Conservation (phyloP, 2,888 invertebrate species). For the Tiliacea citrago region DNA sequence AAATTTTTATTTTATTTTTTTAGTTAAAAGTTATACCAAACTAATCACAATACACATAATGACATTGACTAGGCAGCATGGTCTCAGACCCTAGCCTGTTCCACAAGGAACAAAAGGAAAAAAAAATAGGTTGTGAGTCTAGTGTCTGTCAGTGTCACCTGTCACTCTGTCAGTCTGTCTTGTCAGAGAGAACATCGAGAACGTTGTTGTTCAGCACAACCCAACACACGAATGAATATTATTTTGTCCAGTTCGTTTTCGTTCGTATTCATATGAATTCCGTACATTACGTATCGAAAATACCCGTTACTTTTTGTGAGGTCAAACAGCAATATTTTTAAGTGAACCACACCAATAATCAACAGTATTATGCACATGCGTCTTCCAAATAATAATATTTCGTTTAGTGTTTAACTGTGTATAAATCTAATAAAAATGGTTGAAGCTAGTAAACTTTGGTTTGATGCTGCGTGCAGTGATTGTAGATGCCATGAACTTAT, state of each 20-base stretch:
- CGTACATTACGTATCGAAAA: constrained; percentile 2
- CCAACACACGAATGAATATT: constrained; percentile 14
- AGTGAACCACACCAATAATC: constrained; percentile 19
- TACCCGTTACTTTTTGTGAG: constrained; percentile 26
- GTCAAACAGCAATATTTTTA: constrained; percentile 24
- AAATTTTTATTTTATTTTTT: too few relatives aligned
- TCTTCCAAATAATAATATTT: constrained; percentile 33
- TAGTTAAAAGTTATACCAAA: too few relatives aligned
- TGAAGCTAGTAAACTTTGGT: constrained; percentile 88
- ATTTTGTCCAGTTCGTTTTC: constrained; percentile 4
- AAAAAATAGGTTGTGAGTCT: too few relatives aligned
- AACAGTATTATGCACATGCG: constrained; percentile 5
- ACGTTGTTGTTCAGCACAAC: constrained; percentile 10
- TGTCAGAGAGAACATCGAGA: too few relatives aligned
- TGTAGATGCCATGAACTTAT: constrained; percentile 83
- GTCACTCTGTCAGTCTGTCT: not conserved
- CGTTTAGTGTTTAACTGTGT: constrained; percentile 6
- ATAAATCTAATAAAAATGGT: constrained; percentile 78
- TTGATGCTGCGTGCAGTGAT: constrained; percentile 82
- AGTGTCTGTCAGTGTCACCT: too few relatives aligned
- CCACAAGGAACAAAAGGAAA: too few relatives aligned
- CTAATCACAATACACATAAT: too few relatives aligned
- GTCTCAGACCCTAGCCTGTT: too few relatives aligned
- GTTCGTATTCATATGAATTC: constrained; percentile 15
- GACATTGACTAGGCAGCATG: too few relatives aligned